Evolutionary conservation across 1,140 invertebrate species (phyloP).

Genomic region (Bombus sibiricus): DNA sequence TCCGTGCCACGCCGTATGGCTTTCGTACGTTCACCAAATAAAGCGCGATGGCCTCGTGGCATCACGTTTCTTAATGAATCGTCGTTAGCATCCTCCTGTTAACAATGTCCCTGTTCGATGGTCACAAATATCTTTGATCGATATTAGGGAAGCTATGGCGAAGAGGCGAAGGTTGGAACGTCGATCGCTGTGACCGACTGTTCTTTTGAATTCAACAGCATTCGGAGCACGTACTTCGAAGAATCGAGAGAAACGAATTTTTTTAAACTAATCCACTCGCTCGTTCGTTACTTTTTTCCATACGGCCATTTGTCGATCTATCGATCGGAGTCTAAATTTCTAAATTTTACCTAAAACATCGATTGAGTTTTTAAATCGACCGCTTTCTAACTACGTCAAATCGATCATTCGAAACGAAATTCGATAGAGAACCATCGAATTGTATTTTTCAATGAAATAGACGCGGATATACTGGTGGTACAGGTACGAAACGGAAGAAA

Average conservation of each 20-base stretch:
- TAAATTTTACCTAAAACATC: neutral
- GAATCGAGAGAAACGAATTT: too few species aligned
- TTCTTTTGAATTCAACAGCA: rapidly evolving
- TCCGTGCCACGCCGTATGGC: neutral
- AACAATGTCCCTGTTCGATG: neutral
- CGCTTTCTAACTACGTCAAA: neutral
- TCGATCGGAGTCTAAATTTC: neutral
- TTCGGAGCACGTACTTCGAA: too few species aligned
- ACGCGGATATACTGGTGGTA: rapidly evolving
- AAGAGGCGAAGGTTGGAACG: neutral
- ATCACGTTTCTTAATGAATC: neutral
- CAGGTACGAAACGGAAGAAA: neutral
- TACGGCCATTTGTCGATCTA: too few species aligned
- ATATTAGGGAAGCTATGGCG: neutral
- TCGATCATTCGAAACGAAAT: neutral
- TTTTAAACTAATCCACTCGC: too few species aligned
- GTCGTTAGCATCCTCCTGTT: neutral
- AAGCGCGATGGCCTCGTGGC: neutral
- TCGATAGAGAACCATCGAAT: neutral
- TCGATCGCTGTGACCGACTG: neutral
- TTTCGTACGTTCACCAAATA: conserved; percentile 13
- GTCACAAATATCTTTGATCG: neutral
- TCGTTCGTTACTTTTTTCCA: too few species aligned
- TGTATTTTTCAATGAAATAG: too few species aligned
- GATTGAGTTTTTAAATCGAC: neutral